These are phyloP conservation scores for Apotomis capreana DNA, from an alignment of 2,888 invertebrate genomes.

Conservation along the genomic window DNA sequence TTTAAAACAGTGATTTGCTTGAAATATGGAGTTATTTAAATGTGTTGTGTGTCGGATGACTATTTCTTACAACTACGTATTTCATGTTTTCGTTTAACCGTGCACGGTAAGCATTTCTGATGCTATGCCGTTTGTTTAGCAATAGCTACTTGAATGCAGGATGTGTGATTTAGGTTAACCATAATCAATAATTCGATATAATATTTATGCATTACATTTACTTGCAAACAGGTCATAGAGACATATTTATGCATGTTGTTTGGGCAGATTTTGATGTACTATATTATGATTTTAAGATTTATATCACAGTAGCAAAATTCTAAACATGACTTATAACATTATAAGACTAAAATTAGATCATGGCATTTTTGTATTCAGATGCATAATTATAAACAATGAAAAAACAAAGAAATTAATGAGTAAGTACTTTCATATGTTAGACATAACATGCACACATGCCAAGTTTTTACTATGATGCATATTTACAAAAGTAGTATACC, in stretches of 20 bases:
- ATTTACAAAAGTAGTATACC: not conserved
- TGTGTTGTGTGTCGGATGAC: constrained; percentile 13
- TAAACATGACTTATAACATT: too few relatives aligned
- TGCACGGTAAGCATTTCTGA: constrained; percentile 6
- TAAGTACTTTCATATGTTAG: too few relatives aligned
- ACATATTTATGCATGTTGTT: not conserved
- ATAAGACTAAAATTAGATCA: too few relatives aligned
- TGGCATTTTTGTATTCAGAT: too few relatives aligned
- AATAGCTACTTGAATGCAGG: constrained; percentile 37
- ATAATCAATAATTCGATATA: constrained; percentile 18
- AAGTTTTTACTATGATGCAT: not conserved
- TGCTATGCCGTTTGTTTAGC: constrained; percentile 21
- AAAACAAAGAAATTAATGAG: too few relatives aligned
- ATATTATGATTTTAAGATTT: not conserved
- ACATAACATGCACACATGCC: not conserved
- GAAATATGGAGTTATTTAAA: constrained; percentile 28
- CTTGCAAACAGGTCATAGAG: not conserved
- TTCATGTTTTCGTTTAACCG: constrained; percentile 23
- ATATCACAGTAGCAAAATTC: too few relatives aligned
- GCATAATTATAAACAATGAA: too few relatives aligned
- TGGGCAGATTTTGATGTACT: not conserved
- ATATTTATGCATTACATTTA: not conserved
- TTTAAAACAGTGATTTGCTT: constrained; percentile 32
- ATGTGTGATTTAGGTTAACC: constrained; percentile 45
- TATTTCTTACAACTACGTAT: constrained; percentile 24